Evolutionary conservation across 2,888 invertebrate genomes (phyloP), one percentile per base, ranked within the genome.

Genomic region (Subacronicta megacephala): DNA sequence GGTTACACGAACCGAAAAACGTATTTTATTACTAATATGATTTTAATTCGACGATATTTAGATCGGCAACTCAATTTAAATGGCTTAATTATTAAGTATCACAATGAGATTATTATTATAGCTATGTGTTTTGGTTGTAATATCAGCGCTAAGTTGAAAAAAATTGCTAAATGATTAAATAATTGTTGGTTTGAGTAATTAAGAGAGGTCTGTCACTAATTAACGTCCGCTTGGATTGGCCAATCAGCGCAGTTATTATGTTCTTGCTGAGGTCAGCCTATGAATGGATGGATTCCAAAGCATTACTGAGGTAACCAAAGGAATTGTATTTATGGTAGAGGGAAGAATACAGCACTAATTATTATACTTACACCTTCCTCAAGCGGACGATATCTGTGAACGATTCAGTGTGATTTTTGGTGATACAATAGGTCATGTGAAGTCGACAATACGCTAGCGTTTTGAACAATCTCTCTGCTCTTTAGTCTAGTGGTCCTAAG

Each of bases 31-130:
- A 52, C 60, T 72, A 74, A 74, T 57, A 61, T 47, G 56, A 42
- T 74, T 74, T 72, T 74, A 74, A 74, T 74, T 56, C 54, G 55
- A 49, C 59, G 53, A 58, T 68, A 54, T 53, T 52, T 20, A 15
- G 20, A 40, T 62, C 47, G 5, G 31, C 47, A 51, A 56, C 38
- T 56, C 40, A 61, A 51, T 51, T 61, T 20, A 31, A 35, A 62
- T 62, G 38, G 41, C 37, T 68, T 67, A 66, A 68, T 66, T 68
- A 67, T 35, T 44, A 52, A 13, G 31, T 31, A 31, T 31, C 12
- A 12, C 29, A 31, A 12, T n/a, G 5, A n/a, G n/a, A n/a, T 31
- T 31, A n/a, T 31, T 2, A 31, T 6, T 12, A 36, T 18, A 20
- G 31, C 7, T 23, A 20, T 38, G 59, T 60, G 36, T 49, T 54